Base-by-base conservation (phyloP, 2,113 vertebrate species). In the Aptenodytes patagonicus region DNA sequence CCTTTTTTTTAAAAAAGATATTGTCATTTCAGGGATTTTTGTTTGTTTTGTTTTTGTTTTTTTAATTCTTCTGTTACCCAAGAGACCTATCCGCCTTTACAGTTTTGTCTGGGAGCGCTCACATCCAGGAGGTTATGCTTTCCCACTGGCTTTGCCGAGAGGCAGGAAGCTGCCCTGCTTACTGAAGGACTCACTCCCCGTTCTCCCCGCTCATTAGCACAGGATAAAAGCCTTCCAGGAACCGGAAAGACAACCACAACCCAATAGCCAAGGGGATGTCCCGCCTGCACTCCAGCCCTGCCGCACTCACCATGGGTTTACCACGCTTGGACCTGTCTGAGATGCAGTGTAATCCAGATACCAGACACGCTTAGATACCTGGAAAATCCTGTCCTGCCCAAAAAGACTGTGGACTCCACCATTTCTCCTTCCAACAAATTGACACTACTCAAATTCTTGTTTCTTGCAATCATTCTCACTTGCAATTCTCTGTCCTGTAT, bases 171-270 rank as follows among this genome's bases (percentile, higher is more conserved):
- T 3, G 0, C n/a, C 5, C 29, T 51, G 49, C 49, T 65, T 38
- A 65, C 46, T 3, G 2, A 87, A 81, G 13, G 15, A 51, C 17
- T 73, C 2, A 1, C 5, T 87, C 24, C 13, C 21, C 0, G 0
- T 31, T 47, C 46, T 7, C 22, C 26, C 29, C 0, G 0, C 40
- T 58, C 1, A 1, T 44, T 85, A 65, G 66, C 2, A 0, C 57
- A 47, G n/a, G 65, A 90, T 83, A 46, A 68, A 90, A 95, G 70
- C 13, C 51, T 85, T 60, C 66, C 0, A 0, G 85, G 51, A 96
- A 26, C 14, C 0, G 0, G 61, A 64, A 75, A 21, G 28, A 52
- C 60, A 75, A 49, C 34, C 36, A 20, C 40, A 75, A 10, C 42
- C 40, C 36, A 21, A 18, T 0, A 2, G 61, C 60, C 60, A 77